Percentiles rank a stretch among this genome's conserved stretches.
These are phyloP conservation scores for Petrosia ficiformis DNA, from an alignment of 37 sponge, comb jelly and placozoan genomes.

Conservation along the genomic window DNA sequence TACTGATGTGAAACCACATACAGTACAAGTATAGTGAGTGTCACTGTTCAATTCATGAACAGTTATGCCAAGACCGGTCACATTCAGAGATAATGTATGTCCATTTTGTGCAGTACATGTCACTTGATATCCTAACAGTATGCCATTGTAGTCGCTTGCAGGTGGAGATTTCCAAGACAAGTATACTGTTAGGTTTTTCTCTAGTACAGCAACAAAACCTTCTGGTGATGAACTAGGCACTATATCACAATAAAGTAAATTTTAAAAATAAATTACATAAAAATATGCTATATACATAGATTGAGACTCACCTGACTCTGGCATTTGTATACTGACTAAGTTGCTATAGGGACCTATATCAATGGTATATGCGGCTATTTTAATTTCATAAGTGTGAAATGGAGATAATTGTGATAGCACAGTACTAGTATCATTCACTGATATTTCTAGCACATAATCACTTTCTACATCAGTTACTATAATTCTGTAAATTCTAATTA, in stretches of 20 bases:
- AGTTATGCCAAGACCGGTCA: background rate
- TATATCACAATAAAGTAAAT: background rate
- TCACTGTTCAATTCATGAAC: background rate
- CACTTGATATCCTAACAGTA: background rate
- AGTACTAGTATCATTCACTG: background rate
- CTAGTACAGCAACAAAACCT: background rate
- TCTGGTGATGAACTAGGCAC: background rate
- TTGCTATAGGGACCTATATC: slow-evolving; percentile 4
- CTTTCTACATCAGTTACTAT: too few species aligned
- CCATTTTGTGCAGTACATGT: background rate
- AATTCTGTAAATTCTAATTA: slow-evolving; percentile 25
- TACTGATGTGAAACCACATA: slow-evolving; percentile 4
- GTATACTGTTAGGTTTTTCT: background rate
- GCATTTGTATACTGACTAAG: background rate
- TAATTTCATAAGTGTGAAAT: background rate
- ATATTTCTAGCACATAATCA: background rate
- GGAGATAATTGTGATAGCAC: slow-evolving; percentile 8
- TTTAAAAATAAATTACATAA: background rate
- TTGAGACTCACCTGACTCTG: slow-evolving; percentile 31
- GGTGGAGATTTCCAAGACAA: background rate
- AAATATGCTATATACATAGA: too few species aligned
- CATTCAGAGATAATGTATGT: background rate
- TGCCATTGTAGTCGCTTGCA: background rate
- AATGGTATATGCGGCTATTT: slow-evolving; percentile 15
- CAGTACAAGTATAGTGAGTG: slow-evolving; percentile 5